Evolutionary conservation across 2,113 vertebrate species (phyloP).

Genomic region (Lanius ludovicianus): DNA sequence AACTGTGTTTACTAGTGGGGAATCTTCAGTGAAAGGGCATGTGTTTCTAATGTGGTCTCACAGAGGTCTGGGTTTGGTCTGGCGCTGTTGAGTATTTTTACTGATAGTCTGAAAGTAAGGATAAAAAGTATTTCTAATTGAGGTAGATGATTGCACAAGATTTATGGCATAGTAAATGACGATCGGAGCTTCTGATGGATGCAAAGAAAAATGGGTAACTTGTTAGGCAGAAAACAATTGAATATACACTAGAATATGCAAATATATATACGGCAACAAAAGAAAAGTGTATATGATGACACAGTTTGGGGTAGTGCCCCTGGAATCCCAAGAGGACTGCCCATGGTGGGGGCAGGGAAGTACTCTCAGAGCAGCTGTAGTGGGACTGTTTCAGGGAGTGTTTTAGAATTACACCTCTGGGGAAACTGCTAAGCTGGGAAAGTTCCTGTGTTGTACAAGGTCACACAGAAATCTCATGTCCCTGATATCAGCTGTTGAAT

Average conservation of each 20-base stretch:
- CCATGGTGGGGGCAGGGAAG: neutral
- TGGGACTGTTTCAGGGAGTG: neutral
- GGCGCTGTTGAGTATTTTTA: neutral
- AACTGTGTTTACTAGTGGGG: neutral
- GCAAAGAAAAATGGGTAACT: neutral
- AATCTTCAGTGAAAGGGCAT: neutral
- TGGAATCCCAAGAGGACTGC: neutral
- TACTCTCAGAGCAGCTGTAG: neutral
- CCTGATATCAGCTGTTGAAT: neutral
- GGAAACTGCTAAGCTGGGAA: slow-evolving; percentile 27
- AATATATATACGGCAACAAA: neutral
- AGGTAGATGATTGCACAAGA: neutral
- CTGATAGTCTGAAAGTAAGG: neutral
- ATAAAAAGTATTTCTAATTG: neutral
- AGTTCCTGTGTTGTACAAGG: neutral
- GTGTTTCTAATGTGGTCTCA: neutral
- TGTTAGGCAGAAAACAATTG: neutral
- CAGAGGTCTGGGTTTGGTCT: neutral
- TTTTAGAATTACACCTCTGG: slow-evolving; percentile 23
- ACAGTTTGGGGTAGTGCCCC: neutral
- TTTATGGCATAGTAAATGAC: neutral
- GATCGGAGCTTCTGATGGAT: neutral
- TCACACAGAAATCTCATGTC: neutral
- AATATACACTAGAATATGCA: neutral
- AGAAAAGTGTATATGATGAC: neutral